Conservation (phyloP, 2,113 vertebrate species). For the Telmatochromis sp. region DNA sequence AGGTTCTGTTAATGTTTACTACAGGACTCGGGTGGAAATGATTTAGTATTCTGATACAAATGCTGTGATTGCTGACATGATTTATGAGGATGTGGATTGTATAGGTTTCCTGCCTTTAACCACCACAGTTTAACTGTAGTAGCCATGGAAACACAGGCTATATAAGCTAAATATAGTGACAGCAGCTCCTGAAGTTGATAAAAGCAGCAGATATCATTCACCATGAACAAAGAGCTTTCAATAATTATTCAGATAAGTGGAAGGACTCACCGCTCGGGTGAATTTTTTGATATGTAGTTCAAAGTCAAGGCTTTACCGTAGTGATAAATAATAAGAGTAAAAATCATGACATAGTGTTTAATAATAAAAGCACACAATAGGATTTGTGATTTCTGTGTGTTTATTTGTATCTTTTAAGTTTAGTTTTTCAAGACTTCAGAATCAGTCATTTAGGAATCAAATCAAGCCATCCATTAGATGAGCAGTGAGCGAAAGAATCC, state of each 20-base stretch:
- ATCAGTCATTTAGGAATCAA: not conserved
- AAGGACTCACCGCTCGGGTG: not conserved
- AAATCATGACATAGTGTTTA: not conserved
- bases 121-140: slow-evolving; percentile 15
- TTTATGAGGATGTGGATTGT: slow-evolving; percentile 17
- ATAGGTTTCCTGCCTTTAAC: slow-evolving; percentile 24
- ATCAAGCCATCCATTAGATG: slow-evolving; percentile 4
- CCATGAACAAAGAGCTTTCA: not conserved
- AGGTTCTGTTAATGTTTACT: not conserved
- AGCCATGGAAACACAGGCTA: slow-evolving; percentile 61
- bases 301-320: not conserved
- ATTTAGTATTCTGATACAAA: not conserved
- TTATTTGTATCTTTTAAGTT: not conserved
- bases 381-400: not conserved
- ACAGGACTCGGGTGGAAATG: not conserved
- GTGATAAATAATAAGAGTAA: not conserved
- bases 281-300: not conserved
- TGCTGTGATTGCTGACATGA: not conserved
- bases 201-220: slow-evolving; percentile 24
- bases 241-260: slow-evolving; percentile 6
- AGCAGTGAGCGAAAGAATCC: slow-evolving; percentile 19
- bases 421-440: not conserved
- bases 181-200: slow-evolving; percentile 50
- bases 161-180: slow-evolving; percentile 55
- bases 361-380: not conserved